A percentile compares a stretch with the other conserved stretches of the same genome.
Evolutionary conservation across 2,797 vertebrate genomes (phyloP).

Genomic region (Coreius guichenoti): DNA sequence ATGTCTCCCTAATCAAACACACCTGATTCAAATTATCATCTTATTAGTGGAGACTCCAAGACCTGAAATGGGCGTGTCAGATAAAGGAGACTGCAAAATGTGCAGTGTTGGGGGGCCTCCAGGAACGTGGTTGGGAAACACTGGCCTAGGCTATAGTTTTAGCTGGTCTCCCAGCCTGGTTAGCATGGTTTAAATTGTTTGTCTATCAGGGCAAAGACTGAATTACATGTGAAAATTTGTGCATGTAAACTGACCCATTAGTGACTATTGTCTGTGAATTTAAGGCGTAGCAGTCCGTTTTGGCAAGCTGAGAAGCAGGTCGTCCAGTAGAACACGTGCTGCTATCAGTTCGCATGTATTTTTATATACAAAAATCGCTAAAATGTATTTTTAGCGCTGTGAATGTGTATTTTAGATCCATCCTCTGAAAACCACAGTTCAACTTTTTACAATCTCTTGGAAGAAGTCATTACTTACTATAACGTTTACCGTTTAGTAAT

Average conservation of each 20-base stretch:
- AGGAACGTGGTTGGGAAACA: too few species aligned
- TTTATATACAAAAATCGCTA: too few species aligned
- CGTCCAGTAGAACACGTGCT: slow-evolving; percentile 34
- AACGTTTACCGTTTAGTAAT: too few species aligned
- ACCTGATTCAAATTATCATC: too few species aligned
- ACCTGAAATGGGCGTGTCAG: too few species aligned
- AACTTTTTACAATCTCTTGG: background rate
- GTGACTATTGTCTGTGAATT: background rate
- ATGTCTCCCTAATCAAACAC: too few species aligned
- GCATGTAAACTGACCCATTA: slow-evolving; percentile 12
- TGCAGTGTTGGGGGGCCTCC: too few species aligned
- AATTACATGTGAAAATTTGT: background rate
- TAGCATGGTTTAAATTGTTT: background rate
- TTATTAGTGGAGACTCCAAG: too few species aligned
- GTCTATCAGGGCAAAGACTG: background rate
- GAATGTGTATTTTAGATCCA: slow-evolving; percentile 9
- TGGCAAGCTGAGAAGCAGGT: background rate
- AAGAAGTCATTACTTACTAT: background rate
- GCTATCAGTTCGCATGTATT: slow-evolving; percentile 39
- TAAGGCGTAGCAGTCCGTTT: slow-evolving; percentile 18
- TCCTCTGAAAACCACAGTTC: slow-evolving; percentile 26
- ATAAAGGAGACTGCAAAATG: too few species aligned
- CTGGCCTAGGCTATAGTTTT: background rate
- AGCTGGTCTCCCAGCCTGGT: background rate
- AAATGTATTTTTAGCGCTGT: too few species aligned